A percentile compares a stretch with the other conserved stretches of the same genome.
Conservation (phyloP, 2,797 vertebrate species). For the Sebastes alutus region DNA sequence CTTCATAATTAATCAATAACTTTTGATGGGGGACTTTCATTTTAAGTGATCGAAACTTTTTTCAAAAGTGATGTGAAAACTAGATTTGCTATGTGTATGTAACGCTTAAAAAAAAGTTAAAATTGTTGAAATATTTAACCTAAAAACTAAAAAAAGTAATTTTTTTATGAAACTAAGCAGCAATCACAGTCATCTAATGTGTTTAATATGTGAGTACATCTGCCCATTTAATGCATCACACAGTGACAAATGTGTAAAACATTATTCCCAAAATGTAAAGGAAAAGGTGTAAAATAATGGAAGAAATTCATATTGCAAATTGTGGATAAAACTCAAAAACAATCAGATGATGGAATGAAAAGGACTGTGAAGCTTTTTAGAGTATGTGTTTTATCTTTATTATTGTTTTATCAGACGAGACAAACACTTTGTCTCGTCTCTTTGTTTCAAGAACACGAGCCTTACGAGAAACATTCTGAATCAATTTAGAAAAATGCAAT, state of each 20-base stretch:
- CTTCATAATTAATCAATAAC: background rate
- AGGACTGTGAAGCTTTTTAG: background rate
- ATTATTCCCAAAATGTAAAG: too few species aligned
- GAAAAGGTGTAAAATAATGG: background rate
- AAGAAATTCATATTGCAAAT: background rate
- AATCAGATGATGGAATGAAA: background rate
- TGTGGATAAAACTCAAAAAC: background rate
- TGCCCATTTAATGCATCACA: background rate
- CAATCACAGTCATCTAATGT: background rate
- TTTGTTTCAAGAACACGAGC: slow-evolving; percentile 11
- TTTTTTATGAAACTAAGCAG: background rate
- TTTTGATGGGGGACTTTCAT: background rate
- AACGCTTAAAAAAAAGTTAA: background rate
- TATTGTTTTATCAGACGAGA: background rate
- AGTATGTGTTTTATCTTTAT: background rate
- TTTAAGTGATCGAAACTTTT: background rate
- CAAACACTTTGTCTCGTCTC: background rate
- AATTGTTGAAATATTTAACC: background rate
- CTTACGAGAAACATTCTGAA: slow-evolving; percentile 40
- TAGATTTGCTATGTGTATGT: background rate
- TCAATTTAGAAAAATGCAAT: background rate
- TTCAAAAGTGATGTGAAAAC: background rate
- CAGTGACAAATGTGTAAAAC: background rate
- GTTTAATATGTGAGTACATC: background rate
- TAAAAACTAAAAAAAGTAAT: background rate